Evolutionary conservation across 2,797 vertebrate genomes (phyloP).

Genomic region (Enoplosus armatus): DNA sequence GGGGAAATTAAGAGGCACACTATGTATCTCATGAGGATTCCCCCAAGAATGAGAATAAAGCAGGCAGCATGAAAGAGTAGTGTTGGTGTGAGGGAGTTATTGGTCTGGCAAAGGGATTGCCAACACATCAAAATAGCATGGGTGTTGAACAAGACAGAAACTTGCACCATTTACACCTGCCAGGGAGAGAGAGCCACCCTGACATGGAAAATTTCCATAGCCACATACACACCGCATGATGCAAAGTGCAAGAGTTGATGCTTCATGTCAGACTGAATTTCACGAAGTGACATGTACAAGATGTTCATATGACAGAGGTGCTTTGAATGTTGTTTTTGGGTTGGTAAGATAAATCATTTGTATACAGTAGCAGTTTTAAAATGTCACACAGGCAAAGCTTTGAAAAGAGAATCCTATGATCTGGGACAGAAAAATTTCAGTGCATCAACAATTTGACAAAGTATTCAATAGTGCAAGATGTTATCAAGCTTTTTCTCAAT

Average conservation of each 20-base stretch:
- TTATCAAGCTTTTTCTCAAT: background rate
- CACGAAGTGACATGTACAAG: conserved; percentile 70
- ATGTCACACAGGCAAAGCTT: conserved; percentile 53
- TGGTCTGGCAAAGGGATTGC: conserved; percentile 85
- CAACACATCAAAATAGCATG: conserved; percentile 85
- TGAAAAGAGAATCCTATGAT: conserved; percentile 47
- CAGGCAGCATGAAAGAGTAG: conserved; percentile 84
- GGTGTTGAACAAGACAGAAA: conserved; percentile 85
- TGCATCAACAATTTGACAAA: conserved; percentile 35
- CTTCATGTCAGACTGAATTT: conserved; percentile 72
- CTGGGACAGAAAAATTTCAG: conserved; percentile 2
- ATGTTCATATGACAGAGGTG: conserved; percentile 69
- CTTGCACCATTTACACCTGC: conserved; percentile 84
- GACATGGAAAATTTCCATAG: conserved; percentile 72
- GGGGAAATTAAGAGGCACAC: conserved; percentile 88
- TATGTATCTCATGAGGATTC: conserved; percentile 84
- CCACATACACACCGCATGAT: conserved; percentile 45
- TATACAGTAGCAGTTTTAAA: conserved; percentile 58
- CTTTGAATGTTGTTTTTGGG: conserved; percentile 70
- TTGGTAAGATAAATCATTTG: conserved; percentile 65
- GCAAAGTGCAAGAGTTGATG: conserved; percentile 66
- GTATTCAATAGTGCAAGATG: conserved; percentile 20
- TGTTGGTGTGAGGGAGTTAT: conserved; percentile 85
- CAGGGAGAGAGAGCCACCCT: conserved; percentile 61
- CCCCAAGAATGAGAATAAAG: conserved; percentile 86